Conservation (phyloP, 2,888 invertebrate species). For the Phortica magna region DNA sequence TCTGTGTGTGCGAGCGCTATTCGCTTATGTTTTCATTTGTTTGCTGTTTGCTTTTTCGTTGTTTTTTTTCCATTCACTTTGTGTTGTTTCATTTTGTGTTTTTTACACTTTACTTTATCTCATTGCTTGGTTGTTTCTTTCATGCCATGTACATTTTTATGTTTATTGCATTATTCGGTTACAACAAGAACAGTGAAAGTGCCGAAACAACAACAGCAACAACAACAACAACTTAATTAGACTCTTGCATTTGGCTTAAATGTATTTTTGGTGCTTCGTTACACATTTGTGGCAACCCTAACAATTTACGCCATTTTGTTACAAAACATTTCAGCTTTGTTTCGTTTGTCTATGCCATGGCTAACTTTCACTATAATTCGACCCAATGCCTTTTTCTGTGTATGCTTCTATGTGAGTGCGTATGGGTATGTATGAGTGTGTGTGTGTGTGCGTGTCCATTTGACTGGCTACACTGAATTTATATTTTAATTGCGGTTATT, state of each 20-base stretch:
- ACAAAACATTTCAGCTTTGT: neutral
- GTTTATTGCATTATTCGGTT: slow-evolving; percentile 27
- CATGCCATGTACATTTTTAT: slow-evolving; percentile 1
- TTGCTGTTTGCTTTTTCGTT: neutral
- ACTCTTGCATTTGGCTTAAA: neutral
- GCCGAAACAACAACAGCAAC: neutral
- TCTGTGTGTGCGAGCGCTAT: slow-evolving; percentile 16
- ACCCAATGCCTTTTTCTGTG: neutral
- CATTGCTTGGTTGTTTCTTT: neutral
- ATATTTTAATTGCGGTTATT: slow-evolving; percentile 45
- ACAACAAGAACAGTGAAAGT: neutral
- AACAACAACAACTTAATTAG: neutral
- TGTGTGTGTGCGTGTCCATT: neutral
- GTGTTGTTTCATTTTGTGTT: slow-evolving; percentile 31
- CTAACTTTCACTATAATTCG: neutral
- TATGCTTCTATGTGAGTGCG: neutral
- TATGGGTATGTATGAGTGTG: neutral
- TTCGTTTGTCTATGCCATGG: neutral
- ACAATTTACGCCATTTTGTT: slow-evolving; percentile 7
- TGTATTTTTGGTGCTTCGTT: neutral
- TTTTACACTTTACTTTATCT: slow-evolving; percentile 30
- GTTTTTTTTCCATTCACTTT: slow-evolving; percentile 45
- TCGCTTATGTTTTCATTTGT: slow-evolving; percentile 33
- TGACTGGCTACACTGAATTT: slow-evolving; percentile 44
- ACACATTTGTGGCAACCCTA: slow-evolving; percentile 17